Evolutionary conservation across 2,113 vertebrate species (phyloP), one percentile per base, ranked within the genome.

Genomic region (Odontophorus gujanensis): DNA sequence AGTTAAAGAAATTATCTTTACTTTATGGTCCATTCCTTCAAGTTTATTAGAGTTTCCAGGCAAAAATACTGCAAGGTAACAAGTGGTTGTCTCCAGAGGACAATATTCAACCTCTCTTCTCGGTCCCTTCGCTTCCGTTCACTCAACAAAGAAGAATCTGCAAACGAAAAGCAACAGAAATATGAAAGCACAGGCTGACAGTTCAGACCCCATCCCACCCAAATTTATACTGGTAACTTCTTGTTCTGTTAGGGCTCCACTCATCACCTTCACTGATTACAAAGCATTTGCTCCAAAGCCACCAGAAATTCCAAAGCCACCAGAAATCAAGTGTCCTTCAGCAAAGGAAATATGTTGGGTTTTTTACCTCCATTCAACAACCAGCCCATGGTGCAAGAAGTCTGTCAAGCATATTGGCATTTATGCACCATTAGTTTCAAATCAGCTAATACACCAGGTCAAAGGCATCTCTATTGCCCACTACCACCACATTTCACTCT

Each of bases 21-120:
- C 99, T 99, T 98, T 96, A 98, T 97, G 71, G 99, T 99, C 99
- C 97, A 99, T 96, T 99, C 99, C 98, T 99, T 99, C 96, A 99
- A 97, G 97, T 98, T 98, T 96, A 98, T 93, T 96, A 99, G 97
- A 22, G 98, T 98, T 98, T 99, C 99, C 97, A 99, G 97, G 93
- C 98, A 98, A 96, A 99, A 99, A 98, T 99, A 99, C 97, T 99
- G 98, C 90, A 99, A 97, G 85, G 99, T 99, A 97, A 98, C 96
- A 38, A 99, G 79, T 3, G 99, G 99, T 84, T 98, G 98, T 97
- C 96, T 99, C 99, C 99, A 99, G 40, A 99, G 96, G 25, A 99
- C 98, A 97, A 99, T 98, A 85, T 98, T 98, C 88, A 98, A 97
- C 62, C 99, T 98, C 86, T 99, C 98, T 93, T 99, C 98, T 81